These are phyloP conservation scores for Phyto melanocephala DNA, from an alignment of 2,888 invertebrate species.

Conservation along the genomic window DNA sequence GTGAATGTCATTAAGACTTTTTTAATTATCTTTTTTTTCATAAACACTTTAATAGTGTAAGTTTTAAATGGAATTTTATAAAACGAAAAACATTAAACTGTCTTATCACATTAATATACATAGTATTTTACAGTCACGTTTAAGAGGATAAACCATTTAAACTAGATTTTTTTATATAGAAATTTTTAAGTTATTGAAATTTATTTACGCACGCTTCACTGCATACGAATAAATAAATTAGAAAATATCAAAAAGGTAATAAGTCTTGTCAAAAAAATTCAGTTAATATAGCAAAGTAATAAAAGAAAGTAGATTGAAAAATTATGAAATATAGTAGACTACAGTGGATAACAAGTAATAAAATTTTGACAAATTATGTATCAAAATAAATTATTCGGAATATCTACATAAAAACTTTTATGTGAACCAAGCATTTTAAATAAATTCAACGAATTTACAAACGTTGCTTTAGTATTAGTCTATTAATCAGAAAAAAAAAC, in stretches of 20 bases:
- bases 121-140: background rate
- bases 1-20: constrained; percentile 31
- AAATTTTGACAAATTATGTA: no score
- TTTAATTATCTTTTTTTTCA: background rate
- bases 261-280: background rate
- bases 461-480: no score
- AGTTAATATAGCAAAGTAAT: background rate
- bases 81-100: background rate
- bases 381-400: no score
- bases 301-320: background rate
- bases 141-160: background rate
- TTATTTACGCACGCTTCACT: background rate
- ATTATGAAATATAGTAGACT: background rate
- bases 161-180: constrained; percentile 3
- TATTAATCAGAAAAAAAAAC: no score
- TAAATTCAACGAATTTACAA: no score
- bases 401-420: no score
- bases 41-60: background rate
- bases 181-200: background rate
- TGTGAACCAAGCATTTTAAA: no score
- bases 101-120: background rate
- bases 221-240: background rate
- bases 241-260: background rate
- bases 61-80: background rate
- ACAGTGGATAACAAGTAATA: background rate